Conservation (phyloP, 1,140 invertebrate species). For the Leptopilina boulardi region DNA sequence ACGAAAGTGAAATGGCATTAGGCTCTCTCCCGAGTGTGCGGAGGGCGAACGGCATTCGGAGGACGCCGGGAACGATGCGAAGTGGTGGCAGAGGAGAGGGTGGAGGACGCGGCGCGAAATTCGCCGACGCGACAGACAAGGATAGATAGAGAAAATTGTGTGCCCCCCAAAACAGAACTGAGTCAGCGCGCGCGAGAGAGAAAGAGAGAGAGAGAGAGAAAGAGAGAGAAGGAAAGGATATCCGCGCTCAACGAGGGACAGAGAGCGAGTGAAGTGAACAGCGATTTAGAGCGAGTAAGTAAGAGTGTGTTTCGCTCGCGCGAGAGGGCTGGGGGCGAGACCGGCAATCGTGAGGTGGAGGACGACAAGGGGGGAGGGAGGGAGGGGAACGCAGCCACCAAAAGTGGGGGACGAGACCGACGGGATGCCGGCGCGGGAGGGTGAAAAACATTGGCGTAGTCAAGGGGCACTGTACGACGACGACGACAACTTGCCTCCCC, state of each 20-base stretch:
- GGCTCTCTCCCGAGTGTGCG: slow-evolving; percentile 62
- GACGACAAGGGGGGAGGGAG: slow-evolving; percentile 42
- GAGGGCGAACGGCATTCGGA: slow-evolving; percentile 71
- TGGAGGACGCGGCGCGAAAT: slow-evolving; percentile 64
- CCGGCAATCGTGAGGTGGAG: slow-evolving; percentile 34
- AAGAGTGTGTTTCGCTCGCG: slow-evolving; percentile 37
- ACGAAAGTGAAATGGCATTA: slow-evolving; percentile 78
- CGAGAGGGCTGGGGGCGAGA: slow-evolving; percentile 50
- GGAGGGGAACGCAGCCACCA: slow-evolving; percentile 49
- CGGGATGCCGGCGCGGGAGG: slow-evolving; percentile 34
- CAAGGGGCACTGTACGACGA: slow-evolving; percentile 30
- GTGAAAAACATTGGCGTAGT: slow-evolving; percentile 22
- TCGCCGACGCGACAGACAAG: slow-evolving; percentile 68
- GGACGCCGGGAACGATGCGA: slow-evolving; percentile 60
- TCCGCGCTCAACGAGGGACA: slow-evolving; percentile 55
- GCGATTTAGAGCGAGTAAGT: slow-evolving; percentile 38
- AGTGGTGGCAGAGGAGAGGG: slow-evolving; percentile 53
- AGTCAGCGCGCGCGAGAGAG: slow-evolving; percentile 31
- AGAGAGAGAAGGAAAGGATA: slow-evolving; percentile 44
- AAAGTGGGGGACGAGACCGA: slow-evolving; percentile 46
- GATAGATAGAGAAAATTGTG: slow-evolving; percentile 53
- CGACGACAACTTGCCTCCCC: slow-evolving; percentile 24
- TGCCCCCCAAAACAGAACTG: slow-evolving; percentile 40
- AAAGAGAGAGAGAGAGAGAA: slow-evolving; percentile 35
- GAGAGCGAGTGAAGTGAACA: slow-evolving; percentile 56